Percentiles rank a stretch among this genome's conserved stretches.
Evolutionary conservation across 1,140 invertebrate species (phyloP).

Genomic region (Portunus trituberculatus): DNA sequence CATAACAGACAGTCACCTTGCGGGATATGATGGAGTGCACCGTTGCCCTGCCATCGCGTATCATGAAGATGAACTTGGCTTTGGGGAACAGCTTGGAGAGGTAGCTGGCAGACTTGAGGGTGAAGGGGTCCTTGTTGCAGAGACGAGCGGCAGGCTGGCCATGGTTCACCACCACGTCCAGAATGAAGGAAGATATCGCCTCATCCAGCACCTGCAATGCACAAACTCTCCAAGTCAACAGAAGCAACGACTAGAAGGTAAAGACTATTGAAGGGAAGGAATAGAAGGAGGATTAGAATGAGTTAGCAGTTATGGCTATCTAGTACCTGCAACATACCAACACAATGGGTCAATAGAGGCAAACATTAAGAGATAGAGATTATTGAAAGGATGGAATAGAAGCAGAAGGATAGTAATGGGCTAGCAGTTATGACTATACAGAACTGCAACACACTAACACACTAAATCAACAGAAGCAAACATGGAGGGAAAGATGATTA

Average conservation of each 20-base stretch:
- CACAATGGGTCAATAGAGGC: too few species aligned
- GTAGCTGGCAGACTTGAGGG: slow-evolving; percentile 95
- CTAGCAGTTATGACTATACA: too few species aligned
- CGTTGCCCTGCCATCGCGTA: slow-evolving; percentile 97
- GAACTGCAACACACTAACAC: too few species aligned
- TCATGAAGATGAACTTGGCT: slow-evolving; percentile 98
- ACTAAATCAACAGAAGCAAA: too few species aligned
- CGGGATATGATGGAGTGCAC: slow-evolving; percentile 99
- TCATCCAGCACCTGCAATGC: slow-evolving; percentile 89
- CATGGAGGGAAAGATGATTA: too few species aligned
- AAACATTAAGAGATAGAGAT: too few species aligned
- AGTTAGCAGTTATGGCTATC: too few species aligned
- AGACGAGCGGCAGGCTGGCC: slow-evolving; percentile 94
- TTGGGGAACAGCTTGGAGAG: slow-evolving; percentile 85
- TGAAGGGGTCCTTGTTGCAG: slow-evolving; percentile 99
- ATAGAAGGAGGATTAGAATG: too few species aligned
- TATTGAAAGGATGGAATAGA: too few species aligned
- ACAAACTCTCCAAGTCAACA: slow-evolving; percentile 42
- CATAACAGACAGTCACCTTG: slow-evolving; percentile 58
- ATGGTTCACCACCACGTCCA: slow-evolving; percentile 97
- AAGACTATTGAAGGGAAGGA: too few species aligned
- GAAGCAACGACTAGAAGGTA: too few species aligned
- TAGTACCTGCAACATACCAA: slow-evolving; percentile 85
- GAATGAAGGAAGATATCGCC: slow-evolving; percentile 97
- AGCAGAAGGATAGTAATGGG: too few species aligned